These are phyloP conservation scores for Venusia cambrica DNA, from an alignment of 2,888 invertebrate genomes.

Conservation along the genomic window DNA sequence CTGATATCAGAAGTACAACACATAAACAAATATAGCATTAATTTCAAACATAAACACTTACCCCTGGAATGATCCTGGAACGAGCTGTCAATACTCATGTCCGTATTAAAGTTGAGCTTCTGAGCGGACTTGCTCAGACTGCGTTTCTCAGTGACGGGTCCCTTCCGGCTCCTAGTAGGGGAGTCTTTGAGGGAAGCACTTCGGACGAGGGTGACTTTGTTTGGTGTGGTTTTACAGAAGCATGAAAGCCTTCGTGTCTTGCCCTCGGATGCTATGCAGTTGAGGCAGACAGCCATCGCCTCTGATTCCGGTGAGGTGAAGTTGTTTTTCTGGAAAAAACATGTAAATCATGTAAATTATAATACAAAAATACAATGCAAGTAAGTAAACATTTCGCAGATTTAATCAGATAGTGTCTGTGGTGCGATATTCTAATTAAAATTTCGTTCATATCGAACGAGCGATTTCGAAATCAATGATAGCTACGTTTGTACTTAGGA, in stretches of 20 bases:
- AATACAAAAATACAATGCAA: no score
- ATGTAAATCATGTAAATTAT: neutral
- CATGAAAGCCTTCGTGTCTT: conserved; percentile 43
- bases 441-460: no score
- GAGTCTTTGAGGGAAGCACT: conserved; percentile 68
- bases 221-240: conserved; percentile 59
- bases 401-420: no score
- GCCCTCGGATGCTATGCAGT: conserved; percentile 49
- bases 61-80: conserved; percentile 62
- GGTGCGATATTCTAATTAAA: no score
- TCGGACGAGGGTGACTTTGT: conserved; percentile 48
- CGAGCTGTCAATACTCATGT: conserved; percentile 77
- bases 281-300: conserved; percentile 62
- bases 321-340: conserved; percentile 61
- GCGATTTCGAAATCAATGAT: no score
- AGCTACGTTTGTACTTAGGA: no score
- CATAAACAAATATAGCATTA: no score
- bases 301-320: conserved; percentile 69
- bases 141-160: conserved; percentile 57
- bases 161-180: conserved; percentile 51
- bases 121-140: conserved; percentile 72
- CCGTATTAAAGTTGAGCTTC: conserved; percentile 76
- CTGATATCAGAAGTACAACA: no score
- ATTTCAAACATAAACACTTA: conserved; percentile 29
- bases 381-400: no score